phyloP scores from a whole-genome alignment of 1,140 invertebrate genomes.

The Drosophila repletoides region DNA sequence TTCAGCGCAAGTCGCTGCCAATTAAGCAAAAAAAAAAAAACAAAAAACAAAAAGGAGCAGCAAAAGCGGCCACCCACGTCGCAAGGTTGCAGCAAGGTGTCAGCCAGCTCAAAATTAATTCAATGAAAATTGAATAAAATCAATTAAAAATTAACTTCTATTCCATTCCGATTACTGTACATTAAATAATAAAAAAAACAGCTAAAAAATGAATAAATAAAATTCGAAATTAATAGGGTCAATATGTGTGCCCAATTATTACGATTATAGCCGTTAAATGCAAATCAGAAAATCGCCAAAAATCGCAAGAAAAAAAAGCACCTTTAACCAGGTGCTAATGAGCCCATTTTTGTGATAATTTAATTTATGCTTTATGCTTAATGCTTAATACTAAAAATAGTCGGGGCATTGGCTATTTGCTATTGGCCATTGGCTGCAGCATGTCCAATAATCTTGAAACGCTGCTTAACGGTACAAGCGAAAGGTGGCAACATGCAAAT shows the following conservation, averaged over 20 bases:
- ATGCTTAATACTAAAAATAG: too few species aligned
- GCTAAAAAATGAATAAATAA: not conserved
- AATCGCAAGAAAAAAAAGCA: not conserved
- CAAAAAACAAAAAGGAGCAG: slow-evolving; percentile 10
- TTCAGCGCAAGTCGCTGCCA: slow-evolving; percentile 53
- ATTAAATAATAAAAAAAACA: too few species aligned
- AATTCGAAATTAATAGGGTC: slow-evolving; percentile 18
- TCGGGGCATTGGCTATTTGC: not conserved
- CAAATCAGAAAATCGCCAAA: slow-evolving; percentile 50
- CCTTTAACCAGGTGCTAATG: slow-evolving; percentile 63
- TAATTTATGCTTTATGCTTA: slow-evolving; percentile 55
- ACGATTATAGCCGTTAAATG: slow-evolving; percentile 70
- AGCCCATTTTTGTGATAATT: slow-evolving; percentile 52
- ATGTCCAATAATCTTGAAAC: slow-evolving; percentile 44
- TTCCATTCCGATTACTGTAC: too few species aligned
- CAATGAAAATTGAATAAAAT: too few species aligned
- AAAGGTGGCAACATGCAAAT: slow-evolving; percentile 77
- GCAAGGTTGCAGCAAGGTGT: not conserved
- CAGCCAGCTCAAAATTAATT: too few species aligned
- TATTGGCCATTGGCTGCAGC: slow-evolving; percentile 13
- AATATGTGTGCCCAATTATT: slow-evolving; percentile 48
- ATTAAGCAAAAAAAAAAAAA: too few species aligned
- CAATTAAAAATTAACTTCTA: too few species aligned
- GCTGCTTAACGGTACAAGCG: slow-evolving; percentile 70
- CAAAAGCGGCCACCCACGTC: slow-evolving; percentile 40